Evolutionary conservation across 2,797 vertebrate genomes (phyloP), one percentile per base, ranked within the genome.

Genomic region (Phataginus tricuspis): DNA sequence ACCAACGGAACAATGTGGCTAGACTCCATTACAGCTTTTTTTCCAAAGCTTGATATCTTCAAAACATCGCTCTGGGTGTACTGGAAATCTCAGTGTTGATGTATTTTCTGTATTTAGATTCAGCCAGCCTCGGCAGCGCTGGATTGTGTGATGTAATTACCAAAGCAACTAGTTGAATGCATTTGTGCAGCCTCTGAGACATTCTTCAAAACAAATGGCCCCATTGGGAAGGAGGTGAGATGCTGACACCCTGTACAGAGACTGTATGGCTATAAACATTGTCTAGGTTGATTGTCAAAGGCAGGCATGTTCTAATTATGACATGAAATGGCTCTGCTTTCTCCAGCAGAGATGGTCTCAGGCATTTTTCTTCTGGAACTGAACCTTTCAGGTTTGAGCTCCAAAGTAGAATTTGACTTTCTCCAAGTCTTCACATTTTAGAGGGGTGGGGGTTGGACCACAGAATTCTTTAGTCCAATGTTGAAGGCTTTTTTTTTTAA

Each of bases 11-110:
- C 84, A 66, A 90, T 79, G 82, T 86, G 69, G 68, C 92, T 97
- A 80, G 51, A 86, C 95, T 97, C 91, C 84, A 61, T 95, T 95
- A 92, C 95, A 94, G 42, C 23, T 92, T 96, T 95, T 97, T 34
- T 90, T 66, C 77, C 84, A 96, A 95, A 37, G 63, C 82, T 90
- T 95, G 95, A 87, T 91, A 61, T 98, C 93, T 95, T 97, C 21
- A 55, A 96, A 98, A 96, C 39, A 91, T 94, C 95, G 97, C 79
- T 97, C 53, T 29, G 86, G 25, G 42, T 92, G 42, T 18, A 29
- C 90, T 98, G 96, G 90, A 97, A 98, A 97, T 98, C 94, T 96
- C 94, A n/a, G 11, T 63, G 72, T 90, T 97, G 87, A 87, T 94
- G 53, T 45, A 45, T 92, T 97, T 97, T 84, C 80, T 0, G 53